A percentile compares a stretch with the other conserved stretches of the same genome.
These are phyloP conservation scores for Microcaecilia unicolor DNA, from an alignment of 2,797 vertebrate genomes.

Conservation along the genomic window DNA sequence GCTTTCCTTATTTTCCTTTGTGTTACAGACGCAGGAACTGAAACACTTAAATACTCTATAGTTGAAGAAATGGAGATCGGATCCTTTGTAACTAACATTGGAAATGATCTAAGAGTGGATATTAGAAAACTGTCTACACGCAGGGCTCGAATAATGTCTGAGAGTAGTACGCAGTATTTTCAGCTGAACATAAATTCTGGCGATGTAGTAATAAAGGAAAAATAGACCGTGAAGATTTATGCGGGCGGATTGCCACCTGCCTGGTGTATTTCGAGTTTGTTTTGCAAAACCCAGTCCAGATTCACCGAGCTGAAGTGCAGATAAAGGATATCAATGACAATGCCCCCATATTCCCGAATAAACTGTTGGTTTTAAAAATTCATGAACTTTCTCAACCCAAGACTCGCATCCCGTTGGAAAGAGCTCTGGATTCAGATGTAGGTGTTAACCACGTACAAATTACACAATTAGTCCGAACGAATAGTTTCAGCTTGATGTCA, in stretches of 20 bases:
- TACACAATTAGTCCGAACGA: conserved; percentile 37
- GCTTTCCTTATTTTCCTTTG: too few species aligned
- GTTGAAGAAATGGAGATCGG: too few species aligned
- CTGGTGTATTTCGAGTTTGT: conserved; percentile 36
- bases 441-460: conserved; percentile 34
- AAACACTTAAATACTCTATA: too few species aligned
- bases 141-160: too few species aligned
- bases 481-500: conserved; percentile 33
- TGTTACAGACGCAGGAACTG: too few species aligned
- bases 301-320: neutral
- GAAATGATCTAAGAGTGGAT: too few species aligned
- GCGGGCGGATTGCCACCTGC: conserved; percentile 24
- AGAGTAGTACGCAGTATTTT: too few species aligned
- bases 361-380: conserved; percentile 30
- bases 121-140: too few species aligned
- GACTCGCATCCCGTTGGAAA: too few species aligned
- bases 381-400: conserved; percentile 12
- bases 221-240: conserved; percentile 45
- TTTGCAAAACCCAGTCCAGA: conserved; percentile 20
- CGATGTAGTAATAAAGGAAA: conserved; percentile 26
- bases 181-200: conserved; percentile 39
- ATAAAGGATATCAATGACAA: conserved; percentile 22
- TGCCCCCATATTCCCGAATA: conserved; percentile 18
- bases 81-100: too few species aligned
- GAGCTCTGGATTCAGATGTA: conserved; percentile 31